These are phyloP conservation scores for Muscina levida DNA, from an alignment of 2,888 invertebrate species.

Conservation along the genomic window DNA sequence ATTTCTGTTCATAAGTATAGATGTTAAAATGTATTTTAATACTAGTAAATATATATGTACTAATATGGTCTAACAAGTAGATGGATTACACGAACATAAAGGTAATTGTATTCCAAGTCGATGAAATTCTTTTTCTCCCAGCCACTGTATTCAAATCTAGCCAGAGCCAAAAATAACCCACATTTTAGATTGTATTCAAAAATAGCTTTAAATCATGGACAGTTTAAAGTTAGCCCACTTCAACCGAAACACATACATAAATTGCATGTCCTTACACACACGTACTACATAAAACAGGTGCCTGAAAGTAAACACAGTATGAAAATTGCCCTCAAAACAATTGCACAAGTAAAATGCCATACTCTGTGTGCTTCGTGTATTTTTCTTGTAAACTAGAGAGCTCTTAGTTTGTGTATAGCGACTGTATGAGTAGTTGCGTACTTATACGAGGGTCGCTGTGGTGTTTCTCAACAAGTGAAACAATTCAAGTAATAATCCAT, in stretches of 20 bases:
- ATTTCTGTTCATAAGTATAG: no score
- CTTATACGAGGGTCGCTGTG: not conserved
- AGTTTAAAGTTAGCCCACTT: no score
- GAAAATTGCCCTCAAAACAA: constrained; percentile 24
- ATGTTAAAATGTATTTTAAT: no score
- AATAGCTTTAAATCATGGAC: no score
- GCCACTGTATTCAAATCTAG: no score
- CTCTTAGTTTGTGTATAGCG: not conserved
- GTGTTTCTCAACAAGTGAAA: not conserved
- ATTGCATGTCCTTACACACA: constrained; percentile 4
- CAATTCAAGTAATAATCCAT: not conserved
- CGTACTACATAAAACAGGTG: not conserved
- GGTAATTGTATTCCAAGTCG: no score
- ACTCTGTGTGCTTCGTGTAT: not conserved
- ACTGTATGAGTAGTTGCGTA: not conserved
- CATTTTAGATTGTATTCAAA: no score
- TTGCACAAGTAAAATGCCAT: not conserved
- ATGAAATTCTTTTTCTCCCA: no score
- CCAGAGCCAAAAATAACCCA: no score
- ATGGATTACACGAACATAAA: no score
- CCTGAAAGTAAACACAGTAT: not conserved
- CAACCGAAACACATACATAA: not conserved
- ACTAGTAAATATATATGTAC: no score
- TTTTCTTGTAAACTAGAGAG: constrained; percentile 20
- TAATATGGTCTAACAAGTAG: no score